Percentiles rank a stretch among this genome's conserved stretches.
Conservation (phyloP, 2,888 invertebrate genomes). For the Xanthorhoe spadicearia region DNA sequence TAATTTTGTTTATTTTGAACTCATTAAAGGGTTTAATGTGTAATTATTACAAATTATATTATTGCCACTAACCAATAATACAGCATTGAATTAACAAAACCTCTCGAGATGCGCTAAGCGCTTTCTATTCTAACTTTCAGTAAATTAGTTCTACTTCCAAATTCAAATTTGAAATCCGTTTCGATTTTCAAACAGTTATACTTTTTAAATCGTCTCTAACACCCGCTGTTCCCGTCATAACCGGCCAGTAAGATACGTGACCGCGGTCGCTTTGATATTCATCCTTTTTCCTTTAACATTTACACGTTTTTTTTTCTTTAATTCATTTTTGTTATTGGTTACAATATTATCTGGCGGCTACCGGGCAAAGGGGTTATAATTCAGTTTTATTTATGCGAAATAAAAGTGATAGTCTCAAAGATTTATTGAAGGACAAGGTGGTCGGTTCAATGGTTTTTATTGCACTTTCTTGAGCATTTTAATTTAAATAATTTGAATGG, state of each 20-base stretch:
- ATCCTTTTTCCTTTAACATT: conserved; percentile 68
- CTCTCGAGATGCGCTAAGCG: background rate
- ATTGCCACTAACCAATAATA: too few relatives aligned
- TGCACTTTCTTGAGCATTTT: conserved; percentile 22
- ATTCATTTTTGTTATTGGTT: conserved; percentile 80
- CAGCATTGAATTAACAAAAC: background rate
- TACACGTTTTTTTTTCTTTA: conserved; percentile 68
- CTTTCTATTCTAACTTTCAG: conserved; percentile 54
- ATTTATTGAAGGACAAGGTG: conserved; percentile 73
- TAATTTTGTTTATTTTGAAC: too few relatives aligned
- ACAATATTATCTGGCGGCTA: conserved; percentile 82
- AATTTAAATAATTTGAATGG: conserved; percentile 20
- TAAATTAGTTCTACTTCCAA: conserved; percentile 58
- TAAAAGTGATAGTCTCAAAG: conserved; percentile 73
- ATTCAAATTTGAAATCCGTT: conserved; percentile 52
- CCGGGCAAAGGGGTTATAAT: conserved; percentile 81
- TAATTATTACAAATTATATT: background rate
- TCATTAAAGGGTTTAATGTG: too few relatives aligned
- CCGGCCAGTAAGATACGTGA: conserved; percentile 74
- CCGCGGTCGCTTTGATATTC: conserved; percentile 78
- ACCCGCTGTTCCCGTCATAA: conserved; percentile 80
- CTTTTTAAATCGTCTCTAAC: conserved; percentile 72
- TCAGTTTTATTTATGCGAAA: conserved; percentile 84
- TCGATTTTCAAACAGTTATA: conserved; percentile 64
- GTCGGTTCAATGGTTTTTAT: conserved; percentile 45